Base-by-base conservation (phyloP, 2,797 vertebrate genomes). In the Synaphobranchus kaupii region DNA sequence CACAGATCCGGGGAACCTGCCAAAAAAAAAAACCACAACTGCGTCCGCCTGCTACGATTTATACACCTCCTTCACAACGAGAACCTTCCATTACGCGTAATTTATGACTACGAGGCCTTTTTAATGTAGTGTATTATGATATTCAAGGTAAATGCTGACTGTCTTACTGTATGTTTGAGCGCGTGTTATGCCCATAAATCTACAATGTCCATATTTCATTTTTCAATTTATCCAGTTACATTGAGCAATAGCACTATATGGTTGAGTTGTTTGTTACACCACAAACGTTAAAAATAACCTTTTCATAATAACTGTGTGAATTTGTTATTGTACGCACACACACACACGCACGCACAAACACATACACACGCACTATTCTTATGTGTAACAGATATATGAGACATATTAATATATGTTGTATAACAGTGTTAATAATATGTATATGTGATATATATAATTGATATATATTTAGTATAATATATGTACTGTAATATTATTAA, bases 1-100 rank as follows among this genome's bases (percentile, higher is more conserved):
- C 94, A 90, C 87, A 90, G 92, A 86, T 89, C 22, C 87, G 88
- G 91, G 92, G 92, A 85, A 68, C 12, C 44, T 48, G 44, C 78
- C 78, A 81, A 81, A 50, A 28, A 34, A 39, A 76, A 68, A 68
- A 13, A 47, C 2, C 47, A 80, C 17, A 80, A 20, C 20, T 8
- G 17, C 13, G 8, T 12, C 44, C 20, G 20, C 76, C 39, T 39
- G 44, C 15, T 22, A 81, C 78, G 50, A 81, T 81, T 87, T 85
- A 48, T 50, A 25, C 20, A 50, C 44, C 44, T 10, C 25, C 44
- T 48, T 66, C 84, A 22, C 20, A 20, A 54, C 2, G n/a, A n/a
- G 28, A 83, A 54, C 1, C 20, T 58, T 83, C 50, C 52, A 83
- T 83, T 54, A 31, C 52, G 7, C 13, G 0, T 54, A 83, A 83